Evolutionary conservation across 2,888 invertebrate species (phyloP).

Genomic region (Tryphoninae sp.): DNA sequence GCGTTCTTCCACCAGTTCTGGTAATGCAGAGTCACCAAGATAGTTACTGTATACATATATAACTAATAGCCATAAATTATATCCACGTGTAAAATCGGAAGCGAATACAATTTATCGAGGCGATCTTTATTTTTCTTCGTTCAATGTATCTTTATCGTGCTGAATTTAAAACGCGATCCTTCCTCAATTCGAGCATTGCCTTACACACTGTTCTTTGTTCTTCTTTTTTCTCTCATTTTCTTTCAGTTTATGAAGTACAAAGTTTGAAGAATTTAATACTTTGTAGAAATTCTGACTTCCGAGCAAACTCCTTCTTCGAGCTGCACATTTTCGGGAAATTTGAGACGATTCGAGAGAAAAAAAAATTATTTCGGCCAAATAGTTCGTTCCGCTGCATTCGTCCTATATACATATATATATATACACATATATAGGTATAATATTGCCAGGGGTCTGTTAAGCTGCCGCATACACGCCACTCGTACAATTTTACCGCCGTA

Average conservation of each 20-base stretch:
- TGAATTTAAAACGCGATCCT: not conserved
- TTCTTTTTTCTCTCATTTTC: not conserved
- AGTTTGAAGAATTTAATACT: too few species aligned
- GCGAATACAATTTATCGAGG: slow-evolving; percentile 11
- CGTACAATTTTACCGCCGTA: slow-evolving; percentile 52
- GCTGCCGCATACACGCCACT: slow-evolving; percentile 26
- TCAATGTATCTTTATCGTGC: slow-evolving; percentile 2
- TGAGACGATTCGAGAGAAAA: not conserved
- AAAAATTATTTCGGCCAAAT: not conserved
- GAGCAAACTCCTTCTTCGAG: not conserved
- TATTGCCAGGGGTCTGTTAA: slow-evolving; percentile 9
- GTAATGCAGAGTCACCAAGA: not conserved
- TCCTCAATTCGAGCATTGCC: not conserved
- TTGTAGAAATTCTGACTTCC: too few species aligned
- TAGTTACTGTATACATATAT: slow-evolving; percentile 6
- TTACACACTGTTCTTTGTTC: not conserved
- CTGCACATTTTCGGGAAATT: not conserved
- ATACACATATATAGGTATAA: slow-evolving; percentile 1
- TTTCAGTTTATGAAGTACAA: not conserved
- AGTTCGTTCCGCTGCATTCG: not conserved
- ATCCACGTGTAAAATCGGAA: not conserved
- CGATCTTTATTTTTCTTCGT: slow-evolving; percentile 9
- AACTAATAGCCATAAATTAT: not conserved
- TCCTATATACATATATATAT: slow-evolving; percentile 6
- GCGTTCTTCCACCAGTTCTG: slow-evolving; percentile 5